Base-by-base conservation (phyloP, 2,888 invertebrate species). In the Lepidochrysops patricia region DNA sequence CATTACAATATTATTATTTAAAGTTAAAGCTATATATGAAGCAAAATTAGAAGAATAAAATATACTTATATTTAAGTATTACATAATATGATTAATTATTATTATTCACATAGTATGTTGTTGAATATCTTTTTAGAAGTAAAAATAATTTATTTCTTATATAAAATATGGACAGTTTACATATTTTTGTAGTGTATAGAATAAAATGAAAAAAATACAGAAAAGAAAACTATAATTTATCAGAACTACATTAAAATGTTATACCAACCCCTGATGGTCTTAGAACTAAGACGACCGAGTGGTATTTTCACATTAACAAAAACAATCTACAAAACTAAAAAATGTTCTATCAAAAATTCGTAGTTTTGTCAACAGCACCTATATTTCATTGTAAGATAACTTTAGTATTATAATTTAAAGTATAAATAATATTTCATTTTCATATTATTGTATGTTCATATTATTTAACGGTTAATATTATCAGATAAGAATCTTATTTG, bases 231-330 rank as follows among this genome's bases (percentile, higher is more conserved):
- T 43, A 43, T 5, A 27, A 27, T 9, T 9, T 34, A 57, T 35
- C 23, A 25, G 60, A 35, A 67, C 63, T 65, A 66, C 49, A 63
- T 57, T 59, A 60, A 64, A 66, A 62, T 64, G 67, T 67, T 60
- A 64, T 66, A 68, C 67, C 32, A 50, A 15, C 58, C 34, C 12
- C 58, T 26, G 35, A 9, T 34, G n/a, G 35, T 58, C 58, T 58
- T 58, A 34, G 35, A 15, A 32, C n/a, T 49, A 58, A 58, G 58
- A 58, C 19, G 50, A 50, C 12, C 15, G 58, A 13, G 58, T 58
- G 58, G 58, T 32, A 37, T 32, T 29, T 19, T 27, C 32, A 72
- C 70, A 68, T 73, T 71, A 69, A 73, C 71, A 76, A 76, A 74
- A 72, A 73, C 74, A 72, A 56, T 68, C 63, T 79, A 77, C 79